phyloP scores from a whole-genome alignment of 2,888 invertebrate genomes.

The Catocala sponsa region DNA sequence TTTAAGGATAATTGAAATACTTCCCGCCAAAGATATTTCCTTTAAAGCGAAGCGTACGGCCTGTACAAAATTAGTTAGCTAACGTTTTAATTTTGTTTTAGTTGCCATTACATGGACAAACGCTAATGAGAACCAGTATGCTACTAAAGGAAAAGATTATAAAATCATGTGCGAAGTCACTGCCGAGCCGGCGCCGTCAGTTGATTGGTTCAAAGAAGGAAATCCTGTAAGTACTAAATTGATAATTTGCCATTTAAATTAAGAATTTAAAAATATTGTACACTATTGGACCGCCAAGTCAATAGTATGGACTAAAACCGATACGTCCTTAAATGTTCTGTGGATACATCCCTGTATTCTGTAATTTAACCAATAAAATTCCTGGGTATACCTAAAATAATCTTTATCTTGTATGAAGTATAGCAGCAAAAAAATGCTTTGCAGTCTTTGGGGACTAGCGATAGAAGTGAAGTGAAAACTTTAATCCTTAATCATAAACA shows the following conservation, averaged over 20 bases:
- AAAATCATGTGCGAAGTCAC: conserved; percentile 94
- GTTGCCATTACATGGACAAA: conserved; percentile 96
- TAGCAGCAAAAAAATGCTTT: no score
- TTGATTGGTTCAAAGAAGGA: conserved; percentile 95
- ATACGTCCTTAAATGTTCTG: no score
- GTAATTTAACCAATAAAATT: no score
- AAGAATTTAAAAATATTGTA: no score
- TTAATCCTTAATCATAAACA: no score
- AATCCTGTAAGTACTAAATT: conserved; percentile 82
- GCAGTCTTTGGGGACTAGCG: no score
- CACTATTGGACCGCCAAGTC: no score
- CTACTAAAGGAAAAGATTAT: conserved; percentile 92
- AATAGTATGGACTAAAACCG: no score
- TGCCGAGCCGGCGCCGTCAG: conserved; percentile 94
- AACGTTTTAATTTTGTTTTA: conserved; percentile 68
- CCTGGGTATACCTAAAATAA: no score
- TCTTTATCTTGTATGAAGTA: no score
- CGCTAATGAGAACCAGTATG: conserved; percentile 94
- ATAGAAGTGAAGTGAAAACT: no score
- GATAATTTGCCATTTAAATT: not conserved
- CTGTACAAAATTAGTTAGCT: not conserved
- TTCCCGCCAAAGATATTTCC: not conserved
- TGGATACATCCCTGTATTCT: no score
- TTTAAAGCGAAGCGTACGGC: not conserved
- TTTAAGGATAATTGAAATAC: not conserved